Conservation (phyloP, 1,140 invertebrate genomes). For the Apis cerana region DNA sequence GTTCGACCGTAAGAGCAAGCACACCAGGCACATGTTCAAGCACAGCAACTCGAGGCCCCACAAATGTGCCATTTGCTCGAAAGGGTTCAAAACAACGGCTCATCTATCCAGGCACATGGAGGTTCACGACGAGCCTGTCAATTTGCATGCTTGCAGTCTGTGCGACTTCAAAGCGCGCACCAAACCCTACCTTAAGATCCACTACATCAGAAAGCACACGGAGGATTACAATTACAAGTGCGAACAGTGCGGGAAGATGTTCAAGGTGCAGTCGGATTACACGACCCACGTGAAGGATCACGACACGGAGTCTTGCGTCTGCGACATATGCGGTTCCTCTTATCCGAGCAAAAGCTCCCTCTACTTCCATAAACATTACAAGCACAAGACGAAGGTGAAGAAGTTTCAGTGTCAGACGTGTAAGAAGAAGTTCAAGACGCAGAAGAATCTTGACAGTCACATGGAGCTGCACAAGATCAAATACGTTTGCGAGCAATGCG, state of each 20-base stretch:
- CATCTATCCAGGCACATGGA: slow-evolving; percentile 80
- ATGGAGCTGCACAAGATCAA: slow-evolving; percentile 80
- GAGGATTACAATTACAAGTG: slow-evolving; percentile 83
- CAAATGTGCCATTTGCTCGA: slow-evolving; percentile 79
- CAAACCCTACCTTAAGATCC: slow-evolving; percentile 79
- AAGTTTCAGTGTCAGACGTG: slow-evolving; percentile 80
- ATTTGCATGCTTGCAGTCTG: slow-evolving; percentile 67
- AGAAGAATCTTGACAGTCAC: slow-evolving; percentile 78
- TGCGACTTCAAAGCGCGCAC: slow-evolving; percentile 77
- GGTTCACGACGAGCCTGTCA: slow-evolving; percentile 74
- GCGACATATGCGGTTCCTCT: slow-evolving; percentile 83
- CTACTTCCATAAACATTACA: slow-evolving; percentile 76
- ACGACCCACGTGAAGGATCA: slow-evolving; percentile 80
- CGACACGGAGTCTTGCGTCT: slow-evolving; percentile 77
- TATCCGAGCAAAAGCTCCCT: slow-evolving; percentile 79
- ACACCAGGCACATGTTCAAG: slow-evolving; percentile 74
- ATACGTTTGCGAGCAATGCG: slow-evolving; percentile 82
- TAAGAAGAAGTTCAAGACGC: slow-evolving; percentile 78
- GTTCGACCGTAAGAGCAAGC: slow-evolving; percentile 73
- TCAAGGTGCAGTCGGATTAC: slow-evolving; percentile 81
- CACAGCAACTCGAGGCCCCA: slow-evolving; percentile 79
- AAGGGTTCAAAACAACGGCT: slow-evolving; percentile 79
- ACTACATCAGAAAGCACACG: slow-evolving; percentile 82
- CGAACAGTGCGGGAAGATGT: slow-evolving; percentile 84
- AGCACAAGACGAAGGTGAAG: slow-evolving; percentile 80